Evolutionary conservation across 2,888 invertebrate species (phyloP).

Genomic region (Parochlus steinenii): DNA sequence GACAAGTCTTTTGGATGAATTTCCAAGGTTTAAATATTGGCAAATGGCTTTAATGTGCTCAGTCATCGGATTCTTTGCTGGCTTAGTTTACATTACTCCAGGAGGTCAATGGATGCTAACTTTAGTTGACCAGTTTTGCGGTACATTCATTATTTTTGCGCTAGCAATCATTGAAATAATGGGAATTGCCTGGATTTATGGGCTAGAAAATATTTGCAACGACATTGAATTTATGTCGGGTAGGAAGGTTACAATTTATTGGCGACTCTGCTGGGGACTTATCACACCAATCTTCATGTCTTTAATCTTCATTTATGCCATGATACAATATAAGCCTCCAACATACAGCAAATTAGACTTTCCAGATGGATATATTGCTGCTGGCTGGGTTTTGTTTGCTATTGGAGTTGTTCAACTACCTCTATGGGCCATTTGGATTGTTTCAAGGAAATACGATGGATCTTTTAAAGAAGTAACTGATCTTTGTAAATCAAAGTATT

Average conservation of each 20-base stretch:
- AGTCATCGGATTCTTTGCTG: constrained; percentile 40
- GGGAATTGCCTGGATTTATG: constrained; percentile 42
- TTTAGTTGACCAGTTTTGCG: constrained; percentile 43
- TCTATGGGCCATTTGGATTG: constrained; percentile 30
- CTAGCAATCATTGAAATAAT: constrained; percentile 39
- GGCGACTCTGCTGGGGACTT: constrained; percentile 61
- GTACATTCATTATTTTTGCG: constrained; percentile 40
- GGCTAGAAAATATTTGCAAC: constrained; percentile 41
- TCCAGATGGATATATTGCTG: constrained; percentile 34
- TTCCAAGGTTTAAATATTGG: constrained; percentile 41
- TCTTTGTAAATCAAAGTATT: background rate
- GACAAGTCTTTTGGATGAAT: constrained; percentile 49
- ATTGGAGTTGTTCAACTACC: constrained; percentile 35
- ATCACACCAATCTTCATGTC: constrained; percentile 52
- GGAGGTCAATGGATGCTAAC: constrained; percentile 46
- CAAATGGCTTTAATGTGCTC: constrained; percentile 40
- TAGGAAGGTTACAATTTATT: constrained; percentile 45
- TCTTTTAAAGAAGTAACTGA: constrained; percentile 21
- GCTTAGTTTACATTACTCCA: constrained; percentile 57
- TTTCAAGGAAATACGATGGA: constrained; percentile 21
- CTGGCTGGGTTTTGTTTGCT: constrained; percentile 35
- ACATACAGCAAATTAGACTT: constrained; percentile 39
- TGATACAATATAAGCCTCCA: constrained; percentile 38
- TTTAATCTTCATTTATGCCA: constrained; percentile 51
- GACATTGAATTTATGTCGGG: constrained; percentile 68